Evolutionary conservation across 2,113 vertebrate species (phyloP).

Genomic region (Notothenia coriiceps): DNA sequence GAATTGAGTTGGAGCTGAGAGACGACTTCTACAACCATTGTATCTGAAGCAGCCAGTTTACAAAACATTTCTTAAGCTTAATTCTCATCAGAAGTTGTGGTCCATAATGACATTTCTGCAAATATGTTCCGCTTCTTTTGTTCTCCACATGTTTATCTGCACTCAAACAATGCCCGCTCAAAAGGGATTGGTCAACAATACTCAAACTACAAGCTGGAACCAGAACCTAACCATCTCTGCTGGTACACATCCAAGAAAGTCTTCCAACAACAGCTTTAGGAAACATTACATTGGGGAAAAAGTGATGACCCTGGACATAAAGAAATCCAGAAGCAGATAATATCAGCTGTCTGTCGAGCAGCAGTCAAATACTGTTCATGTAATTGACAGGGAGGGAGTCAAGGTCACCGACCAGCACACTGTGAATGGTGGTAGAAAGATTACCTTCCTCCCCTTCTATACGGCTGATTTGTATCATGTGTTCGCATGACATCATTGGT

Average conservation of each 20-base stretch:
- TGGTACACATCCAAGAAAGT: neutral
- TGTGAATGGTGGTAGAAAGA: neutral
- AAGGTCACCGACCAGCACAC: conserved; percentile 3
- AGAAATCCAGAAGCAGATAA: neutral
- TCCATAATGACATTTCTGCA: too few species aligned
- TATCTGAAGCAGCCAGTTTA: too few species aligned
- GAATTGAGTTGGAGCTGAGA: too few species aligned
- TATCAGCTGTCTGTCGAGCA: neutral
- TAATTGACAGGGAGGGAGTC: neutral
- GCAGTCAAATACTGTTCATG: neutral
- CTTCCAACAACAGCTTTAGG: neutral
- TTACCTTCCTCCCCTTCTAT: neutral
- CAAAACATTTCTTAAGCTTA: too few species aligned
- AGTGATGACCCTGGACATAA: neutral
- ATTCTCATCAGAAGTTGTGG: too few species aligned
- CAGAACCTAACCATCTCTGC: neutral
- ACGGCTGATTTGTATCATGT: neutral
- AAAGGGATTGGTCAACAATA: too few species aligned
- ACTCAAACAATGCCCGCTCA: too few species aligned
- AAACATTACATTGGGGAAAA: neutral
- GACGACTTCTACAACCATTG: too few species aligned
- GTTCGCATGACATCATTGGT: neutral
- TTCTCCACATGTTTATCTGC: too few species aligned
- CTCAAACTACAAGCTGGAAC: too few species aligned
- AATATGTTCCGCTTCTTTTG: too few species aligned